phyloP scores from a whole-genome alignment of 1,140 invertebrate genomes.

The Drosophila parabipectinata region DNA sequence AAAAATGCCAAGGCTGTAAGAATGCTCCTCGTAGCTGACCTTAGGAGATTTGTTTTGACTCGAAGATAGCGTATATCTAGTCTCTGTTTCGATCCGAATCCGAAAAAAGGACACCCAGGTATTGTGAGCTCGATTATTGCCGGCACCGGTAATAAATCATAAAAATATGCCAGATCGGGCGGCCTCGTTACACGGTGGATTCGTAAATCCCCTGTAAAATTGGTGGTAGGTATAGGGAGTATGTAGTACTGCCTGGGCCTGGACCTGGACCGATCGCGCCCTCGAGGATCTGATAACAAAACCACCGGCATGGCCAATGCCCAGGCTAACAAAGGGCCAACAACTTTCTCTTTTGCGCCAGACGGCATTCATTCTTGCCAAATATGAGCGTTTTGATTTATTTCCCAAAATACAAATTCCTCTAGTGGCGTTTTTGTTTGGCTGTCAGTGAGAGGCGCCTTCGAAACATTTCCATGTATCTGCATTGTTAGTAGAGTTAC shows the following conservation, averaged over 20 bases:
- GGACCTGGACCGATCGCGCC: slow-evolving; percentile 64
- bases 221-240: slow-evolving; percentile 31
- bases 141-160: slow-evolving; percentile 77
- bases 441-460: slow-evolving; percentile 67
- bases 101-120: slow-evolving; percentile 59
- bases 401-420: slow-evolving; percentile 50
- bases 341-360: slow-evolving; percentile 78
- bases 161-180: slow-evolving; percentile 73
- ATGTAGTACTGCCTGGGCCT: not conserved
- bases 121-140: slow-evolving; percentile 79
- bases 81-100: slow-evolving; percentile 7
- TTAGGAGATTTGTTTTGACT: slow-evolving; percentile 75
- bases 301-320: slow-evolving; percentile 71
- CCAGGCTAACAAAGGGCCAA: slow-evolving; percentile 57
- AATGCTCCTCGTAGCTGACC: slow-evolving; percentile 53
- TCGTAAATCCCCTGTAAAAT: slow-evolving; percentile 75
- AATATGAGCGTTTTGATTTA: slow-evolving; percentile 74
- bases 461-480: slow-evolving; percentile 20
- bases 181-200: slow-evolving; percentile 78
- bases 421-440: slow-evolving; percentile 30
- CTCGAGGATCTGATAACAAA: slow-evolving; percentile 80
- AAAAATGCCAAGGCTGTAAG: slow-evolving; percentile 63
- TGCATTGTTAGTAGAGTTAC: slow-evolving; percentile 2
- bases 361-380: slow-evolving; percentile 52
- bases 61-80: slow-evolving; percentile 54